Percentiles rank a stretch among this genome's conserved stretches.
Conservation (phyloP, 2,113 vertebrate species). For the Neolamprologus tretocephalus region DNA sequence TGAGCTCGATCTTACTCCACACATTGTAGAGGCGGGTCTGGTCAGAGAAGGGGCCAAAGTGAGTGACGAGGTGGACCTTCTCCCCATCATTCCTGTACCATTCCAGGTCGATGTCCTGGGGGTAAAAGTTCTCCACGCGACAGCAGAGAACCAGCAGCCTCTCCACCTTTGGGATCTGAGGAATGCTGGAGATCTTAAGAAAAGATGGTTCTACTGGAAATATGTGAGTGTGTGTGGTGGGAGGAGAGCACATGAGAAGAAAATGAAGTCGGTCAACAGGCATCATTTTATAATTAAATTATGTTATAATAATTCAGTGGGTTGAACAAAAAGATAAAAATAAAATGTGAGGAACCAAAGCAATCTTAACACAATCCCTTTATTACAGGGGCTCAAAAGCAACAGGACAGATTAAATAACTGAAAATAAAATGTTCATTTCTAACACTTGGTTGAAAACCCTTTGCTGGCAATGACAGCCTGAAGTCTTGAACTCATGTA, state of each 20-base stretch:
- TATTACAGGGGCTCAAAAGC: neutral
- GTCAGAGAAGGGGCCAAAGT: constrained; percentile 56
- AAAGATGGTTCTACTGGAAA: constrained; percentile 48
- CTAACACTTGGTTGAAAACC: fast-evolving
- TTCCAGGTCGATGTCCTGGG: constrained; percentile 26
- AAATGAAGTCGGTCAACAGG: neutral
- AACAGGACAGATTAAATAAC: neutral
- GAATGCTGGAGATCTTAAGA: constrained; percentile 55
- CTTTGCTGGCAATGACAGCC: neutral
- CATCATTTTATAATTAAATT: neutral
- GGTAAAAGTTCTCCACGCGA: constrained; percentile 61
- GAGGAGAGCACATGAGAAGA: neutral
- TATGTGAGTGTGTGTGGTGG: neutral
- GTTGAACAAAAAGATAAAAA: neutral
- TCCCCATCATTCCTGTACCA: constrained; percentile 55
- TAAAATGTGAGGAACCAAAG: neutral
- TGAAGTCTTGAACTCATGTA: no score
- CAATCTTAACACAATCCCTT: neutral
- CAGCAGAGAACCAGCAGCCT: constrained; percentile 57
- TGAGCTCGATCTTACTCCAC: constrained; percentile 58
- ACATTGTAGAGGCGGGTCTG: constrained; percentile 35
- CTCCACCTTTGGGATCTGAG: constrained; percentile 44
- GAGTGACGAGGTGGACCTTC: neutral
- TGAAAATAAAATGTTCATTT: neutral
- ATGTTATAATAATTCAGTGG: neutral